Conservation (phyloP, 2,797 vertebrate species). For the Erethizon dorsatum region DNA sequence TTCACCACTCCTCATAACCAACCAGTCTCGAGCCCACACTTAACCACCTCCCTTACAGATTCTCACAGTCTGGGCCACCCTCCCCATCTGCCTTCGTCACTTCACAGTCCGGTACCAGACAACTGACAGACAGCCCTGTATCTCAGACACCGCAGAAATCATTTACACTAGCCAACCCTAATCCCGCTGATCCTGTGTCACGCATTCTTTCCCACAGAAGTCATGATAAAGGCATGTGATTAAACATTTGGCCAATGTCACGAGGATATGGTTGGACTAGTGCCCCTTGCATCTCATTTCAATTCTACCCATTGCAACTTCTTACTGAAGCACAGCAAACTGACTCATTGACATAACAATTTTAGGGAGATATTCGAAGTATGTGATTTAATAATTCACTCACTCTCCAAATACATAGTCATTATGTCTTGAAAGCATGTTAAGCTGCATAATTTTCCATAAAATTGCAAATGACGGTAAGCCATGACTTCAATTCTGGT, state of each 20-base stretch:
- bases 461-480: slow-evolving; percentile 56
- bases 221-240: not conserved
- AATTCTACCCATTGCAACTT: not conserved
- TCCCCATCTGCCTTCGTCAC: rapidly evolving
- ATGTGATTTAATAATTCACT: slow-evolving; percentile 56
- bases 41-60: not conserved
- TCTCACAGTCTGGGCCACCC: not conserved
- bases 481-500: not conserved
- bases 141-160: not conserved
- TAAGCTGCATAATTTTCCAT: slow-evolving; percentile 51
- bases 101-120: not conserved
- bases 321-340: slow-evolving; percentile 17
- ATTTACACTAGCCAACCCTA: not conserved
- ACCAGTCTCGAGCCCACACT: not conserved
- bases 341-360: not conserved
- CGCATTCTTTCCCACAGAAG: not conserved
- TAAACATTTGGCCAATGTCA: not conserved
- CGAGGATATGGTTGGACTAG: rapidly evolving
- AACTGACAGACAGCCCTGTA: not conserved
- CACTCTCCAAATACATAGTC: slow-evolving; percentile 38
- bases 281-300: not conserved
- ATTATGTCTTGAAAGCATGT: slow-evolving; percentile 56
- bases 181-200: not conserved
- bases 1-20: not conserved
- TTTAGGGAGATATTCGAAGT: slow-evolving; percentile 29